Base-by-base conservation (phyloP, 2,797 vertebrate genomes). In the Tokudaia tokunoshimensis region DNA sequence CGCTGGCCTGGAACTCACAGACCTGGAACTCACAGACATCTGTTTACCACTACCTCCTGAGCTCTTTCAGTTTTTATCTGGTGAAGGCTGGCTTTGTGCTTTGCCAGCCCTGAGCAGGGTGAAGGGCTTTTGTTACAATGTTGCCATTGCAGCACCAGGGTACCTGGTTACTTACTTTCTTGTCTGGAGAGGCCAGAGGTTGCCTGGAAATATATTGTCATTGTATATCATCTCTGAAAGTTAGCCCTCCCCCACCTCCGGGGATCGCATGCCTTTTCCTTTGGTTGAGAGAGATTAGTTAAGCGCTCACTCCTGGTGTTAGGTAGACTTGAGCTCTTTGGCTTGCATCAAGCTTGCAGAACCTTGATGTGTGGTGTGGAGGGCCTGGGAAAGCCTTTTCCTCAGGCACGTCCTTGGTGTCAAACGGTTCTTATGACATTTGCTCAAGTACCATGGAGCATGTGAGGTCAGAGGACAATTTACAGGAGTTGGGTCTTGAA, bases 121-220 rank as follows among this genome's bases (percentile, higher is more conserved):
- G 6, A 41, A 41, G 80, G 94, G 84, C 19, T 55, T 34, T 10
- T 50, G 1, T 89, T 37, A 44, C 13, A 1, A 34, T 83, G 65
- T 8, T 44, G 34, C 41, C 76, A 47, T 84, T 41, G 41, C 41
- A 41, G 59, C 24, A 8, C 93, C 76, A 61, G 41, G 37, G 29
- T 72, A 8, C 84, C 22, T 41, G 52, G 95, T 94, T 84, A 29
- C 81, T 94, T 86, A 81, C 79, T 52, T 50, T 96, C 31, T 44
- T 55, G 24, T 34, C 75, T 57, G 4, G 65, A 83, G 26, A 93
- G 44, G 61, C 47, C 92, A 90, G 83, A 92, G 17, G 72, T 82
- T 52, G 37, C 34, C 80, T 67, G 80, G 70, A 19, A 92, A 41
- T 52, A 52, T 26, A 61, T 26, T 26, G 59, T 52, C 52, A 31